Base-by-base conservation (phyloP, 2,797 vertebrate species). In the Alfaro cultratus region DNA sequence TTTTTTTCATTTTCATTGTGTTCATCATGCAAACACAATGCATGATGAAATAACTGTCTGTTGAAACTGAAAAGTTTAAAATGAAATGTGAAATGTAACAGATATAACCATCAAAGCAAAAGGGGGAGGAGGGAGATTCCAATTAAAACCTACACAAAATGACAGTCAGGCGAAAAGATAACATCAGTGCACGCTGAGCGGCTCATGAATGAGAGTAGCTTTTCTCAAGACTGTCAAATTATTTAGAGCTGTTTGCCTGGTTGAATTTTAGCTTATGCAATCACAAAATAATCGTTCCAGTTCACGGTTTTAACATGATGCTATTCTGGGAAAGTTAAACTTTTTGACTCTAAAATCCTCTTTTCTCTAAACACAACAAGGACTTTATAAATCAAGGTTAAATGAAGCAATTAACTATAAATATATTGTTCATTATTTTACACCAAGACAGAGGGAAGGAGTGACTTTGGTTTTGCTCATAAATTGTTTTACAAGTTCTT, bases 131-230 rank as follows among this genome's bases (percentile, higher is more conserved):
- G n/a, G 45, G 57, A 41, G 39, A 43, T 64, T 64, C 41, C 53
- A 11, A 47, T 83, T 91, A 89, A 85, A 85, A 78, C 84, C 77
- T 82, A 73, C 41, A 60, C 76, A 87, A 87, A 89, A 89, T 80
- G 88, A 91, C 87, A 84, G 82, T 90, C 81, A 81, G 73, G 64
- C 85, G 62, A 75, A 53, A 78, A 77, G 79, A 91, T 79, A 83
- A 80, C 85, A 77, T 83, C 86, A 80, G 31, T 55, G 78, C 5
- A 10, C 72, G 49, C 73, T 70, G 39, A 82, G 80, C 81, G 81
- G 82, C 72, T 43, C 76, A 70, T 73, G 79, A 83, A 86, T 80
- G 83, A 86, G 78, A 88, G 68, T n/a, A 74, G 70, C 74, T 88
- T 77, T 81, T 51, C 51, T 83, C 26, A 83, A 80, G 51, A 73